Evolutionary conservation across 2,888 invertebrate species (phyloP).

Genomic region (Incurvaria masculella): DNA sequence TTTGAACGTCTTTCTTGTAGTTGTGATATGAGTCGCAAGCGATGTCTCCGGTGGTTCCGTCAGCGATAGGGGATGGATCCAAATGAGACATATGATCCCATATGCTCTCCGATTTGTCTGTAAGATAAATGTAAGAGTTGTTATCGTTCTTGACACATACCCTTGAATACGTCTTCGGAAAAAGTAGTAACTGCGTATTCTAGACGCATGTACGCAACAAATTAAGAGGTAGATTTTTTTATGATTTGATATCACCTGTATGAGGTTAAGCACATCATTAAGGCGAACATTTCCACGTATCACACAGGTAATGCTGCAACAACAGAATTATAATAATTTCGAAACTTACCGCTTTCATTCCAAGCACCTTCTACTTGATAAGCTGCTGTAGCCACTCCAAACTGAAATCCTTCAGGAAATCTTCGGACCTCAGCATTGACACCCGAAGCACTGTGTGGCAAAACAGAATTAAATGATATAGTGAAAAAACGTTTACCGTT

Average conservation of each 20-base stretch:
- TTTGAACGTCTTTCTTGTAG: slow-evolving; percentile 51
- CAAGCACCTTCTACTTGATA: slow-evolving; percentile 35
- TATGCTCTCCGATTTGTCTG: slow-evolving; percentile 55
- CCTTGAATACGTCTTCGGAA: too few species aligned
- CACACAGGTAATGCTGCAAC: neutral
- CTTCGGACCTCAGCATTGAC: neutral
- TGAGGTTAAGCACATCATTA: too few species aligned
- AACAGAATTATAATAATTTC: neutral
- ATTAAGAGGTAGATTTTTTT: too few species aligned
- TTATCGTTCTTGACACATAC: neutral
- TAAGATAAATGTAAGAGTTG: slow-evolving; percentile 6
- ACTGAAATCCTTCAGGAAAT: slow-evolving; percentile 24
- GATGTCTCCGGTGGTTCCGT: slow-evolving; percentile 55
- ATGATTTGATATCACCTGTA: too few species aligned
- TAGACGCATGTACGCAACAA: too few species aligned
- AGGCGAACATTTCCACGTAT: neutral
- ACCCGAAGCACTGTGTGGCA: neutral
- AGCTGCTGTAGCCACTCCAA: slow-evolving; percentile 32
- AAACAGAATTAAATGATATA: too few species aligned
- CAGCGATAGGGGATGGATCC: slow-evolving; percentile 40
- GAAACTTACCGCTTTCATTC: slow-evolving; percentile 25
- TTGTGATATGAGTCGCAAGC: slow-evolving; percentile 60
- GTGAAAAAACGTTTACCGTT: too few species aligned
- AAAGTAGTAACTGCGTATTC: too few species aligned
- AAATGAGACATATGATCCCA: slow-evolving; percentile 59